Percentiles rank a stretch among this genome's conserved stretches.
phyloP scores from a whole-genome alignment of 2,888 invertebrate genomes.

The Cryptus armator region DNA sequence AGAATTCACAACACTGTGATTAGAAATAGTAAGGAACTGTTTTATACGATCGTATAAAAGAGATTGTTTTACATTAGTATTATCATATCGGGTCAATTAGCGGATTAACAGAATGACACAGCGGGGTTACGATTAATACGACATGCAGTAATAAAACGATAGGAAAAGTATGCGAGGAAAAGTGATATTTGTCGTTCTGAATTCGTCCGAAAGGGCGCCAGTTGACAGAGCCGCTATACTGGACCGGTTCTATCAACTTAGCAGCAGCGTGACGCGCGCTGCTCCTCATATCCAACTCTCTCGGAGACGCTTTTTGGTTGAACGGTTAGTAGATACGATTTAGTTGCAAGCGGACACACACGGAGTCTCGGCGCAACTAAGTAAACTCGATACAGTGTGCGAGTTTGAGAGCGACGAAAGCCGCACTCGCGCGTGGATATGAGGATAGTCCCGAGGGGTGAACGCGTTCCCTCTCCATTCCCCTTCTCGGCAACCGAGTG shows the following conservation, averaged over 20 bases:
- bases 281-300: conserved; percentile 43
- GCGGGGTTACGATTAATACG: not conserved
- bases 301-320: conserved; percentile 67
- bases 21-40: not conserved
- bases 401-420: conserved; percentile 41
- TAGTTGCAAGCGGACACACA: conserved; percentile 53
- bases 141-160: not conserved
- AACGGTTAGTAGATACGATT: conserved; percentile 74
- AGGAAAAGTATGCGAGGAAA: conserved; percentile 16
- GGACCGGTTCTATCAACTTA: conserved; percentile 79
- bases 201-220: conserved; percentile 57
- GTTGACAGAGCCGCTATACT: conserved; percentile 75
- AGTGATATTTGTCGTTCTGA: conserved; percentile 63
- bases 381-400: conserved; percentile 28
- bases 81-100: not conserved
- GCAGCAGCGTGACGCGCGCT: conserved; percentile 74
- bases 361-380: conserved; percentile 46
- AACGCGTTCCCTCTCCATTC: conserved; percentile 37
- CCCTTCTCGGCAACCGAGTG: conserved; percentile 18
- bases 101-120: not conserved
- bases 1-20: not conserved
- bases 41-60: not conserved
- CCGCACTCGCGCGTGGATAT: conserved; percentile 49
- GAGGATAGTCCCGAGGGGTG: conserved; percentile 58
- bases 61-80: not conserved